A percentile compares a stretch with the other conserved stretches of the same genome.
Evolutionary conservation across 2,888 invertebrate genomes (phyloP).

Genomic region (Gortyna flavago): DNA sequence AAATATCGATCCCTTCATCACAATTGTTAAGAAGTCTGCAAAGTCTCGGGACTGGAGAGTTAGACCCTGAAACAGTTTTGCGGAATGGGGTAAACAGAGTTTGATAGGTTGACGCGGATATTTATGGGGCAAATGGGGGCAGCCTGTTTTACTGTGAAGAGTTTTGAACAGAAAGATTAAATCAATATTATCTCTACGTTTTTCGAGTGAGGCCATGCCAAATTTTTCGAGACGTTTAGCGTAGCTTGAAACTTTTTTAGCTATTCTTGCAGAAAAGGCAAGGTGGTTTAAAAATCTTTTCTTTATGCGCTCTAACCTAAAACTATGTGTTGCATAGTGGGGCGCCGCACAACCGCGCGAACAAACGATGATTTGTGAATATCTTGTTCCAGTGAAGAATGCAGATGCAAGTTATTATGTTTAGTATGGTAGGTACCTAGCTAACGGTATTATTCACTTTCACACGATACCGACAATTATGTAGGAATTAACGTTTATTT

Average conservation of each 20-base stretch:
- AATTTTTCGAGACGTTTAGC: not conserved
- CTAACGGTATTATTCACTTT: not conserved
- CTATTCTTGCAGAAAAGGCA: not conserved
- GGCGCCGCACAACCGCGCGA: not conserved
- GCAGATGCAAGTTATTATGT: not conserved
- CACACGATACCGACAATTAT: not conserved
- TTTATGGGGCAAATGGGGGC: not conserved
- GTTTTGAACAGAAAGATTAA: not conserved
- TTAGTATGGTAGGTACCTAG: not conserved
- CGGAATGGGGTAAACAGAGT: not conserved
- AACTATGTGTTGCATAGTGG: not conserved
- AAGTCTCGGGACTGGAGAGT: no score
- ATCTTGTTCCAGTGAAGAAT: not conserved
- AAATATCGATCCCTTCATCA: no score
- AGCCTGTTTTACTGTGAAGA: not conserved
- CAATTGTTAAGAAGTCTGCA: no score
- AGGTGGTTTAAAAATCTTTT: no score
- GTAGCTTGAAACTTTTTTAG: not conserved
- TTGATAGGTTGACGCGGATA: not conserved
- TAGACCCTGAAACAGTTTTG: no score
- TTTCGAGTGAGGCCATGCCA: not conserved
- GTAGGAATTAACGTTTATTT: not conserved
- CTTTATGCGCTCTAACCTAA: not conserved
- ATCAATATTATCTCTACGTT: not conserved
- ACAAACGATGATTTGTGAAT: not conserved